Conservation (phyloP, 2,888 invertebrate genomes). For the Taphrorychus bicolor region DNA sequence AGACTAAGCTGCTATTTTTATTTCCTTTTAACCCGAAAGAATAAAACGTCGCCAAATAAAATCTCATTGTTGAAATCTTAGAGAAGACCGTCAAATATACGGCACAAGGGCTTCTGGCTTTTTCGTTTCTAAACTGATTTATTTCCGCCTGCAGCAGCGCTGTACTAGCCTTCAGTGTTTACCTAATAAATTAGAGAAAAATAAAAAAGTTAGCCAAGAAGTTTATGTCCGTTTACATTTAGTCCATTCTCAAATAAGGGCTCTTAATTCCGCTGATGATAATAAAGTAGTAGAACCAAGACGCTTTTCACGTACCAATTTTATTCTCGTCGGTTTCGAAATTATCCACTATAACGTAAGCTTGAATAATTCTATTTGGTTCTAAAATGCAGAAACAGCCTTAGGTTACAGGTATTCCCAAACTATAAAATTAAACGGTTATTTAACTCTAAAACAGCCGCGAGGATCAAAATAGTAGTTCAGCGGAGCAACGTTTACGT, state of each 20-base stretch:
- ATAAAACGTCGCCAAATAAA: constrained; percentile 40
- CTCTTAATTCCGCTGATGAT: neutral
- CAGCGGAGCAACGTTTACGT: constrained; percentile 14
- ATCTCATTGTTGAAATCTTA: constrained; percentile 41
- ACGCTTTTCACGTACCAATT: neutral
- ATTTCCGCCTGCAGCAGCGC: constrained; percentile 34
- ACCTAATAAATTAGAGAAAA: constrained; percentile 39
- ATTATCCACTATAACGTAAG: neutral
- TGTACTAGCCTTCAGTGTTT: constrained; percentile 34
- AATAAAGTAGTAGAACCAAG: neutral
- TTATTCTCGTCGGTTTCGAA: neutral
- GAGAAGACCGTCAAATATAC: constrained; percentile 39
- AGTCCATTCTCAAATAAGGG: constrained; percentile 6
- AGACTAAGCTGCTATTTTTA: constrained; percentile 38
- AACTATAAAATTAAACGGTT: constrained; percentile 13
- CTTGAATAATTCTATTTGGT: neutral
- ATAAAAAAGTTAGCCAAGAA: constrained; percentile 26
- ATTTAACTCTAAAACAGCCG: neutral
- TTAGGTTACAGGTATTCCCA: neutral
- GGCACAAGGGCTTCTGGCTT: constrained; percentile 33
- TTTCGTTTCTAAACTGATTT: constrained; percentile 38
- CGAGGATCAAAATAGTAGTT: constrained; percentile 7
- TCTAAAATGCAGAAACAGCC: neutral
- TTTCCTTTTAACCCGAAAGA: constrained; percentile 35
- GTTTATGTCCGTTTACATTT: constrained; percentile 26